Evolutionary conservation across 2,888 invertebrate species (phyloP).

Genomic region (Spilarctia lutea): DNA sequence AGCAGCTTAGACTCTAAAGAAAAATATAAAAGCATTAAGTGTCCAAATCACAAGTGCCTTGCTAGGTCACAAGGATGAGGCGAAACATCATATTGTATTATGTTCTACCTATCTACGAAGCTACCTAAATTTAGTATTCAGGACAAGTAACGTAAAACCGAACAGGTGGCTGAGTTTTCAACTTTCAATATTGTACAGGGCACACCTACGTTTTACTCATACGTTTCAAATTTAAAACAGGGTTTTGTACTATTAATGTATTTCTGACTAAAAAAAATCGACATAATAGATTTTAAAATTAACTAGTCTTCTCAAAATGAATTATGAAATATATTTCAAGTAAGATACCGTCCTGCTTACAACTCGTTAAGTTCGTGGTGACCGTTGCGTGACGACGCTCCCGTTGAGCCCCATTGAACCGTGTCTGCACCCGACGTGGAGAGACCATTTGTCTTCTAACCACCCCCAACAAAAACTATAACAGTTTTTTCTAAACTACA

Average conservation of each 20-base stretch:
- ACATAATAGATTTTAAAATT: neutral
- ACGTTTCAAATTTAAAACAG: conserved; percentile 8
- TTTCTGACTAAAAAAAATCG: neutral
- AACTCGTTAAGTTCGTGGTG: conserved; percentile 17
- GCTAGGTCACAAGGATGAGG: neutral
- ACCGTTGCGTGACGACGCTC: conserved; percentile 25
- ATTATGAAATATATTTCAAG: conserved; percentile 6
- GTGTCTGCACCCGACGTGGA: conserved; percentile 53
- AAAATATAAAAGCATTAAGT: neutral
- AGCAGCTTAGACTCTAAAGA: neutral
- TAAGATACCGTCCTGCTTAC: conserved; percentile 1
- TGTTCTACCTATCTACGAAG: neutral
- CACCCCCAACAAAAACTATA: conserved; percentile 55
- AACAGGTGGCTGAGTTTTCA: conserved; percentile 10
- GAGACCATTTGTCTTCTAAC: conserved; percentile 59
- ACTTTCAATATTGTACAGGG: conserved; percentile 13
- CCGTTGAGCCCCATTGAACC: conserved; percentile 36
- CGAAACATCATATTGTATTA: no score
- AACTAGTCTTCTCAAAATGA: neutral
- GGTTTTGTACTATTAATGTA: neutral
- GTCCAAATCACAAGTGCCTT: neutral
- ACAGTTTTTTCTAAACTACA: conserved; percentile 52
- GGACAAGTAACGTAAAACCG: conserved; percentile 20
- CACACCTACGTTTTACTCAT: conserved; percentile 22
- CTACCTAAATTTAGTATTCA: conserved; percentile 8